Conservation (phyloP, 2,888 invertebrate genomes). For the Ramazzottius varieornatus region DNA sequence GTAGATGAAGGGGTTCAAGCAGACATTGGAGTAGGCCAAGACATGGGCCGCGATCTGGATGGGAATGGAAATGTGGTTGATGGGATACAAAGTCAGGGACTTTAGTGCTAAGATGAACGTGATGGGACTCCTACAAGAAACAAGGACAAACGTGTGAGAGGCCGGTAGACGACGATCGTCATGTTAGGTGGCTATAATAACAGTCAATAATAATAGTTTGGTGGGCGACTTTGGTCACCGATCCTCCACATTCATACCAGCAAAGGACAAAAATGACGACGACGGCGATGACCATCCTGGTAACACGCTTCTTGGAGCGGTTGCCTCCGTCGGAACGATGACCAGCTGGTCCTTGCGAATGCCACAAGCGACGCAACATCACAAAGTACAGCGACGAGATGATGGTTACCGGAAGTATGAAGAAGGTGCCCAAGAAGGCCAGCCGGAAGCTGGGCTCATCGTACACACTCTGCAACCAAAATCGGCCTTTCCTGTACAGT, state of each 20-base stretch:
- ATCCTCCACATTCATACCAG: constrained; percentile 38
- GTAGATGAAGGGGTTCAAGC: constrained; percentile 76
- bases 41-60: constrained; percentile 20
- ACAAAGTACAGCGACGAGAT: constrained; percentile 63
- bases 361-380: constrained; percentile 64
- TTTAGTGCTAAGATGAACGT: constrained; percentile 35
- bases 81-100: constrained; percentile 41
- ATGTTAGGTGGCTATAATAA: no score
- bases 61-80: constrained; percentile 28
- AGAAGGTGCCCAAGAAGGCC: constrained; percentile 2
- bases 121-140: neutral
- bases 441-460: neutral
- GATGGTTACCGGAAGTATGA: constrained; percentile 43
- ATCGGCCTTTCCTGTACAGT: no score
- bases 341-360: constrained; percentile 39
- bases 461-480: no score
- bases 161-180: no score
- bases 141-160: neutral
- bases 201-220: no score
- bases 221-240: no score
- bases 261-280: constrained; percentile 72
- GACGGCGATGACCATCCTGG: constrained; percentile 66
- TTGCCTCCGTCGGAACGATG: constrained; percentile 47
- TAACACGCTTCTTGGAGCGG: constrained; percentile 59
- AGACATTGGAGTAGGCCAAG: constrained; percentile 65